Conservation (phyloP, 2,113 vertebrate species). For the Paracanthobrama guichenoti region DNA sequence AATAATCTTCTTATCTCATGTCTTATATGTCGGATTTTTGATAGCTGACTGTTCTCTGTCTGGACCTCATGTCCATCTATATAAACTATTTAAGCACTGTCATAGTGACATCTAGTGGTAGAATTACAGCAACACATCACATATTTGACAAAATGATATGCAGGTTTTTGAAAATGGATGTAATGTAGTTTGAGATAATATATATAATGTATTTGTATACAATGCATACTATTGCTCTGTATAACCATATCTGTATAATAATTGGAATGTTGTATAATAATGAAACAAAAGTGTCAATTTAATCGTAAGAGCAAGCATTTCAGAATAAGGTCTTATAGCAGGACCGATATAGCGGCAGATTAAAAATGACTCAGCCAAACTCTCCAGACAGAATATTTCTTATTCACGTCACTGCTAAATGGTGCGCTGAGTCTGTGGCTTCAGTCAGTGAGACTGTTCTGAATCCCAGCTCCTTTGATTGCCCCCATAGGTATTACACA, state of each 20-base stretch:
- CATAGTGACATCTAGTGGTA: constrained; percentile 59
- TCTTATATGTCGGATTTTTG: background rate
- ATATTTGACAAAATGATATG: too few species aligned
- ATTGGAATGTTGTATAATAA: background rate
- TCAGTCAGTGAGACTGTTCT: constrained; percentile 21
- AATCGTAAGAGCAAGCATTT: background rate
- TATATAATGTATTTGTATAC: background rate
- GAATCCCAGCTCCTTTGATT: constrained; percentile 31
- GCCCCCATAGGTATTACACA: constrained; percentile 31
- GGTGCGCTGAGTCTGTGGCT: constrained; percentile 50
- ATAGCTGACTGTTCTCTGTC: background rate
- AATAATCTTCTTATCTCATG: background rate
- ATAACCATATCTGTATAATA: background rate
- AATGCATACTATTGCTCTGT: background rate
- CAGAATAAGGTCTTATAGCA: constrained; percentile 37
- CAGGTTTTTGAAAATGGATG: background rate
- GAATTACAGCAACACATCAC: constrained; percentile 11
- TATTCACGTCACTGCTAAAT: constrained; percentile 58
- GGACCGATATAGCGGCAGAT: constrained; percentile 54
- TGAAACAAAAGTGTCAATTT: background rate
- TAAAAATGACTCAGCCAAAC: constrained; percentile 62
- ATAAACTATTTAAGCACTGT: constrained; percentile 12
- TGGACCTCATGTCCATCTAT: background rate
- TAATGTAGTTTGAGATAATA: background rate
- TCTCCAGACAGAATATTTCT: constrained; percentile 50